These are phyloP conservation scores for Bruchidius siliquastri DNA, from an alignment of 2,888 invertebrate genomes.

Conservation along the genomic window DNA sequence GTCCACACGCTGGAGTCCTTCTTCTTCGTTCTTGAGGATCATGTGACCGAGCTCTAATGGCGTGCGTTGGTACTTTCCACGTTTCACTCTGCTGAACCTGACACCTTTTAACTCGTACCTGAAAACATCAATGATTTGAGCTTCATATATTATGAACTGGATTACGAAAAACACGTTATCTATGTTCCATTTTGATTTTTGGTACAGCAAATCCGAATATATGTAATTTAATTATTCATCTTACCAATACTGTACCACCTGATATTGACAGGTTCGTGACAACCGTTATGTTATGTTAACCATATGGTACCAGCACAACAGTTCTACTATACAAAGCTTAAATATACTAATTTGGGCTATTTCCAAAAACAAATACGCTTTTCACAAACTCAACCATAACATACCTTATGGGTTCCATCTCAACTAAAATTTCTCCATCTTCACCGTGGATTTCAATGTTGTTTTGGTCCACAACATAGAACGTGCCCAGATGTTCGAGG, in stretches of 20 bases:
- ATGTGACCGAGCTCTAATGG: slow-evolving; percentile 41
- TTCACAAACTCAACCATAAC: background rate
- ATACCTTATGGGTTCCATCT: slow-evolving; percentile 64
- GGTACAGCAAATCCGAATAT: too few relatives aligned
- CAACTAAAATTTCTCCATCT: slow-evolving; percentile 72
- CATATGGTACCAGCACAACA: too few relatives aligned
- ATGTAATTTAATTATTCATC: too few relatives aligned
- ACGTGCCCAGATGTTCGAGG: slow-evolving; percentile 63
- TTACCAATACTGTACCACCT: too few relatives aligned
- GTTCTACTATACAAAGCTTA: too few relatives aligned
- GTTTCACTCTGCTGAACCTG: slow-evolving; percentile 44
- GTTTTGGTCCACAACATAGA: slow-evolving; percentile 62
- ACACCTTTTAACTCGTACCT: slow-evolving; percentile 64
- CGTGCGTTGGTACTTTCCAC: slow-evolving; percentile 34
- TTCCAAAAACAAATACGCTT: too few relatives aligned
- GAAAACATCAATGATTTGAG: background rate
- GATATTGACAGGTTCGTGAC: too few relatives aligned
- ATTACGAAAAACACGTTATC: too few relatives aligned
- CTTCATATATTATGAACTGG: background rate
- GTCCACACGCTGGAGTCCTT: slow-evolving; percentile 57
- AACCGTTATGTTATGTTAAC: too few relatives aligned
- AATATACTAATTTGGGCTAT: too few relatives aligned
- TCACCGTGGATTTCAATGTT: slow-evolving; percentile 55
- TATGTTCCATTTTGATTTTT: too few relatives aligned
- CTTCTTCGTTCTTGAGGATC: slow-evolving; percentile 46